Base-by-base conservation (phyloP, 2,888 invertebrate species). In the Cheilosia pagana region DNA sequence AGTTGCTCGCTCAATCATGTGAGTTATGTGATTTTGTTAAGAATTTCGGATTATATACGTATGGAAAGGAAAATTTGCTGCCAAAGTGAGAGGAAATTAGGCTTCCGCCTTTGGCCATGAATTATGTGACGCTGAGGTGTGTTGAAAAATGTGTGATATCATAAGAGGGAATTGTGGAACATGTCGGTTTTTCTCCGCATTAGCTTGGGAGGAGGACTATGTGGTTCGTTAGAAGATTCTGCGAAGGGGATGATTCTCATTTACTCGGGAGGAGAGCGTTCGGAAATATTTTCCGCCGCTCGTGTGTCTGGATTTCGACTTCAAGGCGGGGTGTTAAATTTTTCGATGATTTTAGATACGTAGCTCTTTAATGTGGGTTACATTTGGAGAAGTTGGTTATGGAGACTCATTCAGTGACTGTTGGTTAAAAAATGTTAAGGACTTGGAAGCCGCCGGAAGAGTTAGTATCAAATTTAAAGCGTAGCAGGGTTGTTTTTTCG, bases 1-100 rank as follows among this genome's bases (percentile, higher is more conserved):
- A 41, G 45, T 52, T 45, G 48, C 45, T 70, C 39, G 62, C 55
- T 68, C 62, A 75, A 57, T 75, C 67, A 45, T 12, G 28, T 67
- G 65, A 67, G 71, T 60, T 72, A 45, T 79, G 60, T 55, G 79
- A 79, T 67, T 72, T 72, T 67, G 59, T 67, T 48, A 23, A 16
- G 53, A 72, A 50, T 59, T 55, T 52, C 35, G 48, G 78, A 72
- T 65, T 77, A 71, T 41, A 28, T 76, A 72, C 43, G 25, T 63
- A 14, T 60, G 39, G 31, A 63, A 43, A 53, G 57, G 41, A 63
- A 74, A 57, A 67, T 25, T 72, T 43, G 59, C 28, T 43, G 59
- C 59, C 60, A 45, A 77, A 82, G 65, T 23, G 60, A 52, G 52
- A 70, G 83, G 74, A 79, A 83, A 74, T 83, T 83, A 79, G 83